Evolutionary conservation across 2,888 invertebrate species (phyloP), one percentile per base, ranked within the genome.

Genomic region (Petrophora chlorosata): DNA sequence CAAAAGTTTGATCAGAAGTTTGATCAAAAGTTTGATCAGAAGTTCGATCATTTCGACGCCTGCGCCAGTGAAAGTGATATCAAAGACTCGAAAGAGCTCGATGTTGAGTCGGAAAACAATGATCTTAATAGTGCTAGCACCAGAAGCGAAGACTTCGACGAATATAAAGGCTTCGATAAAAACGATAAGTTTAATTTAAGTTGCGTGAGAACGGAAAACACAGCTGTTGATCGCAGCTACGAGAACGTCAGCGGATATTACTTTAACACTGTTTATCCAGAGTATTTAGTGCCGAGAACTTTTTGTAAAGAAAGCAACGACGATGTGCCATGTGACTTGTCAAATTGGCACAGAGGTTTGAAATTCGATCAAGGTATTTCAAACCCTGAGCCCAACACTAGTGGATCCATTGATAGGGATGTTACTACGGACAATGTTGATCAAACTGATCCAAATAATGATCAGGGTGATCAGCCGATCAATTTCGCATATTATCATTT

Each of bases 401-500:
- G 73, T 61, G 76, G 65, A 16, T 59, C 67, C 9, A 64, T 70
- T 61, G 76, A 75, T 33, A 39, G 34, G 10, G 39, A 39, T 15
- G 36, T 7, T 19, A 57, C 43, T 45, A 58, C 56, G 19, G 70
- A 67, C 19, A 66, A 59, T 58, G 58, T 52, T 3, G 70, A 71
- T 33, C 68, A 38, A 29, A 41, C 23, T 25, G 62, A 70, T 26
- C 56, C 61, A 17, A 56, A 53, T 23, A 66, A 70, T 19, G 63
- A 68, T 39, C 73, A 75, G 12, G 65, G 67, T 16, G 76, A 76
- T 52, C 85, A 88, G 45, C 89, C 90, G 5, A 87, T 89, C 22
- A 89, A 89, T 59, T 89, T 88, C 48, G 89, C 89, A 44, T 89
- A 90, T 65, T 90, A 90, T 68, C 89, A 89, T 67, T 90, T 90